Evolutionary conservation across 2,113 vertebrate genomes (phyloP), one percentile per base, ranked within the genome.

Genomic region (Eretmochelys imbricata): DNA sequence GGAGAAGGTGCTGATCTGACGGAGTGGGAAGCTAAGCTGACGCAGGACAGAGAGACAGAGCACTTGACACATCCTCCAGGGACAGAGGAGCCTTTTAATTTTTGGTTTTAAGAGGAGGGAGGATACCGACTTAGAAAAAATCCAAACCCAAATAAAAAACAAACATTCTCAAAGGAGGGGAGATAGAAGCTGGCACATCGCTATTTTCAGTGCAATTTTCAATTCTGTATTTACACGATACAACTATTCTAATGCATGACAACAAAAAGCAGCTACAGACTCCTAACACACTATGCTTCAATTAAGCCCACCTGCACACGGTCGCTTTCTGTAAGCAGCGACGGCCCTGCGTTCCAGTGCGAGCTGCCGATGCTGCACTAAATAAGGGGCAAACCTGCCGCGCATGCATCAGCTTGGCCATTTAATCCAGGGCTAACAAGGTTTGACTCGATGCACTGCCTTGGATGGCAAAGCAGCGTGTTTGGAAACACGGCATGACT

Each of bases 151-250:
- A 14, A 13, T 55, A 1, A 75, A 87, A 72, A 62, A 35, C 29
- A 72, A 62, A 35, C 31, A 14, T 38, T 3, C 9, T 2, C 42
- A 49, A 4, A 31, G 4, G 8, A 62, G 57, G 49, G 51, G 65
- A 55, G 55, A 51, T 3, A 55, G 11, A 38, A 69, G 88, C 59
- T 50, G 89, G 82, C 86, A 80, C 31, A 2, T 11, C 31, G 54
- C 10, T 1, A 54, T 65, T 55, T 88, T 86, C 83, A 95, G 94
- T 89, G 89, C 91, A 91, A 93, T 80, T 87, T 75, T 75, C 55
- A 51, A 29, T n/a, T 53, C 53, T 12, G 2, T 5, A 59, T 51
- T 35, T 51, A 35, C 54, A 14, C 2, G 80, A 46, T 5, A 13
- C 13, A 8, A 16, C 4, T 24, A 54, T 46, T 4, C 51, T 5